Evolutionary conservation across 2,888 invertebrate species (phyloP).

Genomic region (Synergus itoensis): DNA sequence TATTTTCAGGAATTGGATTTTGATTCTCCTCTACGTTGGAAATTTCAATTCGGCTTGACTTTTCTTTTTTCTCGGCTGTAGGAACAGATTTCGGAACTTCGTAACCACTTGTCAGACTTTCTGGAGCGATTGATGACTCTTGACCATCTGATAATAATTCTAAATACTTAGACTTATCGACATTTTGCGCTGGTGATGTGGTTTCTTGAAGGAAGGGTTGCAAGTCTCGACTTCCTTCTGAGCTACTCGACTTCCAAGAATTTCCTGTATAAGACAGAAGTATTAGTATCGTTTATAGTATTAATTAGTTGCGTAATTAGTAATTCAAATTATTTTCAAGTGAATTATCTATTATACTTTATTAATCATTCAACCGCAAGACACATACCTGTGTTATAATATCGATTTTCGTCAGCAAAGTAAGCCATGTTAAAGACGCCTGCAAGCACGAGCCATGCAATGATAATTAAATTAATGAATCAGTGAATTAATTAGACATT

Average conservation of each 20-base stretch:
- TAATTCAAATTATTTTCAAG: background rate
- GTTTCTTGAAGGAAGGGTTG: slow-evolving; percentile 78
- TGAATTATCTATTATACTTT: background rate
- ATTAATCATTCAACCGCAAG: slow-evolving; percentile 25
- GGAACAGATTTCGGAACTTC: slow-evolving; percentile 81
- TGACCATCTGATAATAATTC: slow-evolving; percentile 83
- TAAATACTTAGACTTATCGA: slow-evolving; percentile 81
- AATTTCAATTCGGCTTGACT: background rate
- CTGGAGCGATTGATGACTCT: slow-evolving; percentile 72
- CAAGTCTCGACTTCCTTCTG: slow-evolving; percentile 78
- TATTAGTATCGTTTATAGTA: slow-evolving; percentile 1
- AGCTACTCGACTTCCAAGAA: slow-evolving; percentile 79
- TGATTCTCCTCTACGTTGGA: slow-evolving; percentile 12
- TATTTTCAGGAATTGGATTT: slow-evolving; percentile 28
- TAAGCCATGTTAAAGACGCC: slow-evolving; percentile 89
- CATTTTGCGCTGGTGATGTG: slow-evolving; percentile 57
- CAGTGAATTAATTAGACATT: slow-evolving; percentile 61
- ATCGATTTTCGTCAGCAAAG: slow-evolving; percentile 87
- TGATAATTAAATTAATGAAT: slow-evolving; percentile 67
- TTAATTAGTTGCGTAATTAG: background rate
- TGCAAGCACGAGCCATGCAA: slow-evolving; percentile 79
- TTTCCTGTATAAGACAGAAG: slow-evolving; percentile 72
- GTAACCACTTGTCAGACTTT: slow-evolving; percentile 81
- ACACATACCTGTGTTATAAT: slow-evolving; percentile 79
- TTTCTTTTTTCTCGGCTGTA: slow-evolving; percentile 45